A percentile compares a stretch with the other conserved stretches of the same genome.
Evolutionary conservation across 2,113 vertebrate species (phyloP).

Genomic region (Neopipo cinnamomea): DNA sequence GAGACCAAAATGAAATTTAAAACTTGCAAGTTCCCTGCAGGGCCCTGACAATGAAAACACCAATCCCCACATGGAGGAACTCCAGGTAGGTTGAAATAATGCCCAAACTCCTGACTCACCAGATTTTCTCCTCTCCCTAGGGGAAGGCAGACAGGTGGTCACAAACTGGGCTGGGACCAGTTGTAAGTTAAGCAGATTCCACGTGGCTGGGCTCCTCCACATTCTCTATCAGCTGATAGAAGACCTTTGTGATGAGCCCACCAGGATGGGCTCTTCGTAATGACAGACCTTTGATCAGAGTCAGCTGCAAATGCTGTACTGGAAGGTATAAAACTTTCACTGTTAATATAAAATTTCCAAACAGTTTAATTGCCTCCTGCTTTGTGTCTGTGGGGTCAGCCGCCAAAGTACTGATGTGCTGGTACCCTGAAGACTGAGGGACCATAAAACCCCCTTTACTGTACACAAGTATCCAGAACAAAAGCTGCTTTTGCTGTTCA

Average conservation of each 20-base stretch:
- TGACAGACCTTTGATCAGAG: not conserved
- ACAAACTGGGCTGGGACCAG: not conserved
- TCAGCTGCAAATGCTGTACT: not conserved
- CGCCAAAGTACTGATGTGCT: not conserved
- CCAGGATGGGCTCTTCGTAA: not conserved
- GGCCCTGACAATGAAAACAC: not conserved
- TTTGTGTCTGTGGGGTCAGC: not conserved
- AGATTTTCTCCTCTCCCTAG: not conserved
- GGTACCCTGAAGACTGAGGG: not conserved
- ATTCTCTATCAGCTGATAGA: not conserved
- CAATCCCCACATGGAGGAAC: not conserved
- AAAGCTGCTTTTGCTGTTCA: not conserved
- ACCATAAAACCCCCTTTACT: not conserved
- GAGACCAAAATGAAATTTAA: not conserved
- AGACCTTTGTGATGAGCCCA: not conserved
- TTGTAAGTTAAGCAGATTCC: not conserved
- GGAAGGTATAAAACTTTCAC: not conserved
- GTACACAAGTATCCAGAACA: not conserved
- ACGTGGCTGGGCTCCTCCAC: rapidly evolving
- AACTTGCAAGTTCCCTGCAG: not conserved
- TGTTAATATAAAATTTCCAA: not conserved
- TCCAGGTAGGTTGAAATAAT: not conserved
- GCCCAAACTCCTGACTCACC: not conserved
- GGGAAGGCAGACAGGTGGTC: not conserved
- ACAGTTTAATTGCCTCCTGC: not conserved